Conservation (phyloP, 2,888 invertebrate genomes). For the Andrena flavipes region DNA sequence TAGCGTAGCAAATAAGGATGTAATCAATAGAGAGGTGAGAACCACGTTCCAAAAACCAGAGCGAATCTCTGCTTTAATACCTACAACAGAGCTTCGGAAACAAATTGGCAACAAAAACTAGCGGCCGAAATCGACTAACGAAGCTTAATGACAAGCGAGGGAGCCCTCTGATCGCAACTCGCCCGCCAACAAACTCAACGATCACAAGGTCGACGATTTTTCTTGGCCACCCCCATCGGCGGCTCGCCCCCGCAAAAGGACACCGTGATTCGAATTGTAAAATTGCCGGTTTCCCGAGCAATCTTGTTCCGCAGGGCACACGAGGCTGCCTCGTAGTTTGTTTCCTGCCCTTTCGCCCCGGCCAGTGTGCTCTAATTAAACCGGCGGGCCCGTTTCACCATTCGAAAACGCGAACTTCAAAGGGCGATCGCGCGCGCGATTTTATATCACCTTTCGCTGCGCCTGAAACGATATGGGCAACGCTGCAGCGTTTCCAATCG, state of each 20-base stretch:
- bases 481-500: not conserved
- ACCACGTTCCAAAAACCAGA: not conserved
- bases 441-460: slow-evolving; percentile 49
- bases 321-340: slow-evolving; percentile 54
- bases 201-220: slow-evolving; percentile 47
- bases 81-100: not conserved
- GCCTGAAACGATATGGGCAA: not conserved
- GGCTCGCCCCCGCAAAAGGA: slow-evolving; percentile 17
- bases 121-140: slow-evolving; percentile 29
- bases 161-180: not conserved
- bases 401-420: slow-evolving; percentile 64
- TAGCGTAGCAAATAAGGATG: no score
- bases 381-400: slow-evolving; percentile 59
- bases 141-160: slow-evolving; percentile 32
- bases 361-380: slow-evolving; percentile 67
- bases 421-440: slow-evolving; percentile 51
- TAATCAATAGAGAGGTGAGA: no score
- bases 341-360: slow-evolving; percentile 50
- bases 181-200: slow-evolving; percentile 4
- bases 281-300: slow-evolving; percentile 62
- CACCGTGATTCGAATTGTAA: slow-evolving; percentile 48
- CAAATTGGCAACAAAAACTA: not conserved
- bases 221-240: slow-evolving; percentile 13
- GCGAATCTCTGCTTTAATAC: not conserved
- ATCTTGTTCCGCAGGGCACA: slow-evolving; percentile 16